Percentiles rank a stretch among this genome's conserved stretches.
Conservation (phyloP, 2,888 invertebrate genomes). For the Amphiduros pacificus region DNA sequence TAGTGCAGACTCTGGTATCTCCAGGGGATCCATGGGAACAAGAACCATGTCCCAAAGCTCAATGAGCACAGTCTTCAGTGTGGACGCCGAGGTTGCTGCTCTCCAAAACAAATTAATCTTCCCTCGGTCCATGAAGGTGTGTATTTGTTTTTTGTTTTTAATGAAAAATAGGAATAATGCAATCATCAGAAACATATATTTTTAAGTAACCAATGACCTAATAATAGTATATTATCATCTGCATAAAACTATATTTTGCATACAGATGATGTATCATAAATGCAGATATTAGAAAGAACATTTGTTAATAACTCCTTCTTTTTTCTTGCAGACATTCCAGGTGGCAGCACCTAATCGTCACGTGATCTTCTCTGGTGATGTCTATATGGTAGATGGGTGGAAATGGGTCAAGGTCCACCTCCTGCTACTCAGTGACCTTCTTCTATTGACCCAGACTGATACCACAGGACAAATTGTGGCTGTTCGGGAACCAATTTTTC, state of each 20-base stretch:
- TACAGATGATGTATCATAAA: background rate
- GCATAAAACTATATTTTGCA: too few relatives aligned
- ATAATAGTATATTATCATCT: too few relatives aligned
- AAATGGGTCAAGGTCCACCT: slow-evolving; percentile 5
- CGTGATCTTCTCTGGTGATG: slow-evolving; percentile 22
- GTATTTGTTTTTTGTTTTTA: background rate
- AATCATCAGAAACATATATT: too few relatives aligned
- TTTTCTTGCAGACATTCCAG: slow-evolving; percentile 14
- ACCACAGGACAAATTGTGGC: slow-evolving; percentile 16
- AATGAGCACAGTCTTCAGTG: slow-evolving; percentile 24
- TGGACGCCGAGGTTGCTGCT: slow-evolving; percentile 48
- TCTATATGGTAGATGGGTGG: slow-evolving; percentile 4
- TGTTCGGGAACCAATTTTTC: slow-evolving; percentile 17
- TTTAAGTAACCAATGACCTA: too few relatives aligned
- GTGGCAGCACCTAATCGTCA: slow-evolving; percentile 17
- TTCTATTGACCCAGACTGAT: slow-evolving; percentile 17
- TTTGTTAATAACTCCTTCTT: slow-evolving; percentile 37
- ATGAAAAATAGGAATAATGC: too few relatives aligned
- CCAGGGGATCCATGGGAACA: too few relatives aligned
- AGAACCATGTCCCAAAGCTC: too few relatives aligned
- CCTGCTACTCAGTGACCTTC: slow-evolving; percentile 22
- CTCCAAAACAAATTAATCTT: slow-evolving; percentile 52
- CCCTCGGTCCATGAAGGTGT: slow-evolving; percentile 30
- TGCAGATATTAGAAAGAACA: background rate
- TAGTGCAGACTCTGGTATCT: too few relatives aligned